Conservation (phyloP, 2,113 vertebrate genomes). For the Phyllostomus hastatus region DNA sequence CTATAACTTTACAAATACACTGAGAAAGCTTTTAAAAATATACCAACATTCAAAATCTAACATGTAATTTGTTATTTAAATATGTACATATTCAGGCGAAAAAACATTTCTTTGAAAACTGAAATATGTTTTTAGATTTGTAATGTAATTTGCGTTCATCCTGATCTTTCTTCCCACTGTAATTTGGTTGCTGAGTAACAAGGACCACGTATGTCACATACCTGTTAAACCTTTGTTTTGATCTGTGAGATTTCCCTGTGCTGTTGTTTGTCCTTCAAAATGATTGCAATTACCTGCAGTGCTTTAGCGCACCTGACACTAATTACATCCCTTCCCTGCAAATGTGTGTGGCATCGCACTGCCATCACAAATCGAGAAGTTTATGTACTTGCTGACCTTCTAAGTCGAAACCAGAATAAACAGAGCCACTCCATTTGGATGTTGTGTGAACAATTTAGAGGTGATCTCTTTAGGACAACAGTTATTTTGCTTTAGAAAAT, state of each 20-base stretch:
- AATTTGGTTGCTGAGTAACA: neutral
- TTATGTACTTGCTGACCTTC: slow-evolving; percentile 40
- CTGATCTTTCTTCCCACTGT: neutral
- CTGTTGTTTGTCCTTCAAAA: slow-evolving; percentile 36
- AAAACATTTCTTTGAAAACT: neutral
- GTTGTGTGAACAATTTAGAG: slow-evolving; percentile 34
- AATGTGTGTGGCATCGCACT: slow-evolving; percentile 25
- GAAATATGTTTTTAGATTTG: neutral
- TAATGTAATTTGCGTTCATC: neutral
- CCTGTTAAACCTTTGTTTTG: neutral
- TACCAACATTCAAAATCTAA: neutral
- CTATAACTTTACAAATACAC: neutral
- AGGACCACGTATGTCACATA: neutral
- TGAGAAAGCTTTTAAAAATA: neutral
- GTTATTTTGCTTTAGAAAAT: slow-evolving; percentile 10
- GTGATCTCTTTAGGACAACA: neutral
- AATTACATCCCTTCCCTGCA: slow-evolving; percentile 35
- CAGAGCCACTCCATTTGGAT: slow-evolving; percentile 41
- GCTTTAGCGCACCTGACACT: neutral
- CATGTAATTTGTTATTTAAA: neutral
- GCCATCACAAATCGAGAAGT: neutral
- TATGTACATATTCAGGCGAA: neutral
- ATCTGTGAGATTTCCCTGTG: neutral
- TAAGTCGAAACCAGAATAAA: slow-evolving; percentile 48
- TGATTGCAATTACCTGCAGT: slow-evolving; percentile 14